Base-by-base conservation (phyloP, 2,888 invertebrate genomes). In the Melanotus villosus region DNA sequence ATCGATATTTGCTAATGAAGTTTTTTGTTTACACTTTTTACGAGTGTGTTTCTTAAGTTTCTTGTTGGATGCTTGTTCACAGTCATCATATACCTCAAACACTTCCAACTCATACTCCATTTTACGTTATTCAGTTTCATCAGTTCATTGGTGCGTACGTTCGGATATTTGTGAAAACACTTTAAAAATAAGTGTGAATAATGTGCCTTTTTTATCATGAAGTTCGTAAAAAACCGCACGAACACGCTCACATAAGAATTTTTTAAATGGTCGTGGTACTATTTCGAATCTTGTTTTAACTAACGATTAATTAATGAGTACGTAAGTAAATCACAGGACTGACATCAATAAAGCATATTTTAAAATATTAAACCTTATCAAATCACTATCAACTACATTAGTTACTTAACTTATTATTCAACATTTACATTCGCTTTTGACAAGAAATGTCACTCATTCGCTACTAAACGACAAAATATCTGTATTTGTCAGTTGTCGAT, bases 21-120 rank as follows among this genome's bases (percentile, higher is more conserved):
- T 54, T 80, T 84, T 84, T 79, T 84, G 84, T 76, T 83, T 83
- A 75, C 84, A 84, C 80, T 85, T 85, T 81, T 85, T 85, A 64
- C 84, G 75, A 21, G 81, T 84, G 71, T 83, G 84, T 75, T 84
- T 84, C 56, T 81, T 76, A 73, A 82, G 83, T 73, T 81, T 83
- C 73, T 81, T 83, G 16, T 78, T 80, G 26, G 81, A 73, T 23
- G 77, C 75, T 58, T 80, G 79, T 63, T 80, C 81, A 68, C 79
- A 83, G 71, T 85, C 84, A 71, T 82, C 83, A 73, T 84, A 80
- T 73, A 84, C 82, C 75, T 86, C 86, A 72, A 88, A 85, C 76
- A 88, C 87, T 78, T 87, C 86, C 80, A 88, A 78, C 81, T 88
- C 88, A 80, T 87, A 85, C 80, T 85, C 85, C 85, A 85, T 85